These are phyloP conservation scores for Pogonognathellus flavescens DNA, from an alignment of 1,140 invertebrate genomes.

Conservation along the genomic window DNA sequence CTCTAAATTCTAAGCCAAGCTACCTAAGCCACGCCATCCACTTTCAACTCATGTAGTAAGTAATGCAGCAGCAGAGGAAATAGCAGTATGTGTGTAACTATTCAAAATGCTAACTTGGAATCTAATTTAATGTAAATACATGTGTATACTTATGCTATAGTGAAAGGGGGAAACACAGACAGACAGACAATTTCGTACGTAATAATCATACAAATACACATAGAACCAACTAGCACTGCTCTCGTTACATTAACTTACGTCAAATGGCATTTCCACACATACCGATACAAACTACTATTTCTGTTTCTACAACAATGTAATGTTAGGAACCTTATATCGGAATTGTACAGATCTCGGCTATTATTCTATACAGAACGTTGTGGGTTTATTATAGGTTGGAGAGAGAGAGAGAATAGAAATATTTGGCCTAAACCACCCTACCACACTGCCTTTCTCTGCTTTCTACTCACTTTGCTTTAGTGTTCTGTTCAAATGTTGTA, in stretches of 20 bases:
- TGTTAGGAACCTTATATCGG: no score
- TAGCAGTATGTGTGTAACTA: background rate
- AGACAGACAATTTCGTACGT: slow-evolving; percentile 8
- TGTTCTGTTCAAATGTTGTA: background rate
- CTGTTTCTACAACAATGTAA: no score
- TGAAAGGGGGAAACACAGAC: background rate
- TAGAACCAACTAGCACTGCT: background rate
- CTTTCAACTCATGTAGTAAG: no score
- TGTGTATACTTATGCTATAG: background rate
- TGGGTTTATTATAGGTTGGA: no score
- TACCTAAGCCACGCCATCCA: background rate
- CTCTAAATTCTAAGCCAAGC: background rate
- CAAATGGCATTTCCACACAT: background rate
- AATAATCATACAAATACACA: slow-evolving; percentile 12
- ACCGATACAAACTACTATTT: background rate
- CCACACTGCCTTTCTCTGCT: background rate
- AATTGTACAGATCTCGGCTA: no score
- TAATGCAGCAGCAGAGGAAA: no score
- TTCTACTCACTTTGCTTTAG: background rate
- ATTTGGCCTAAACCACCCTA: background rate
- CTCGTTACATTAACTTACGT: background rate
- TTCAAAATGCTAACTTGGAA: slow-evolving; percentile 1
- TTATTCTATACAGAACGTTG: no score
- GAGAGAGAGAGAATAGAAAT: background rate
- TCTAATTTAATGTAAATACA: slow-evolving; percentile 32